Conservation (phyloP, 2,113 vertebrate species). For the Dipodomys spectabilis region DNA sequence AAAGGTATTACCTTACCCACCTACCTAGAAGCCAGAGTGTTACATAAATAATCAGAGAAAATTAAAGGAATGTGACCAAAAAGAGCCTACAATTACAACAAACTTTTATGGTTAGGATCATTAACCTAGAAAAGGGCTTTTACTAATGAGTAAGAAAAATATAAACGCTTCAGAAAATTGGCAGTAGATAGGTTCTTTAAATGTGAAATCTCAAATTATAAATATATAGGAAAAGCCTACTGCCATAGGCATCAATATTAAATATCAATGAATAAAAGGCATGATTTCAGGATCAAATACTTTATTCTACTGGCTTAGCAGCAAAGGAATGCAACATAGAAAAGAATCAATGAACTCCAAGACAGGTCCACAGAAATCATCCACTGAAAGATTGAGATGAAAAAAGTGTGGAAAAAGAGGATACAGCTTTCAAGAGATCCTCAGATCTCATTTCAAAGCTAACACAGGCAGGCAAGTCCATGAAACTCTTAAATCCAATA, state of each 20-base stretch:
- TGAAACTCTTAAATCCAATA: too few relatives aligned
- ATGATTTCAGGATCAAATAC: background rate
- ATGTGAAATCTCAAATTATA: too few relatives aligned
- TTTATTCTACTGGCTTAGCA: background rate
- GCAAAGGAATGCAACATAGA: background rate
- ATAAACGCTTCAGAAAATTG: background rate
- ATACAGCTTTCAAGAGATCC: background rate
- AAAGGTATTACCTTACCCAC: background rate
- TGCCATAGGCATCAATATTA: too few relatives aligned
- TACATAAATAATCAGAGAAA: background rate
- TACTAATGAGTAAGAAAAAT: slow-evolving; percentile 2
- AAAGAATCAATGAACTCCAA: background rate
- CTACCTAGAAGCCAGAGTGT: background rate
- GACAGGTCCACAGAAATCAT: background rate
- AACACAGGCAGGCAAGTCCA: too few relatives aligned
- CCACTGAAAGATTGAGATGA: background rate
- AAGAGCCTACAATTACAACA: background rate
- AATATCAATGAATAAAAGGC: background rate
- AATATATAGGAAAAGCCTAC: too few relatives aligned
- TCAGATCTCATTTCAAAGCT: too few relatives aligned
- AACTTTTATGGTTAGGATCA: background rate
- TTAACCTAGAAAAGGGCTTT: background rate
- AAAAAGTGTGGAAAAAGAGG: background rate
- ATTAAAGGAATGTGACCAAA: background rate
- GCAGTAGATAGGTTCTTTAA: background rate